Evolutionary conservation across 1,140 invertebrate species (phyloP).

Genomic region (Eriosoma lanigerum): DNA sequence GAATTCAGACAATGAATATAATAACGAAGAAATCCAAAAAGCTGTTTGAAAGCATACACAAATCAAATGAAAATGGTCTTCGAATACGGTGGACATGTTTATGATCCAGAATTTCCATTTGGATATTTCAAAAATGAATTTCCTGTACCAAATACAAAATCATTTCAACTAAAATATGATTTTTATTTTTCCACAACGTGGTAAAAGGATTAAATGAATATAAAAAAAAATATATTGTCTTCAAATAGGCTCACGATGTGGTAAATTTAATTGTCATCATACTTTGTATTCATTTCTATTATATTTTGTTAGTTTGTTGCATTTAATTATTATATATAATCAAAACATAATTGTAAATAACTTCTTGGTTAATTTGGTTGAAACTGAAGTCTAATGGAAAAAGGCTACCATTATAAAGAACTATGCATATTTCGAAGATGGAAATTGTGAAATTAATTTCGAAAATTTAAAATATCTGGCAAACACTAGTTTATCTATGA

Average conservation of each 20-base stretch:
- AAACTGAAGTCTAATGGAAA: slow-evolving; percentile 5
- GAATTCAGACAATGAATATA: neutral
- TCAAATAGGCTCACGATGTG: slow-evolving; percentile 1
- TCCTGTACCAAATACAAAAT: neutral
- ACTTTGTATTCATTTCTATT: too few species aligned
- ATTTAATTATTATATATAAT: too few species aligned
- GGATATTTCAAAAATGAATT: slow-evolving; percentile 10
- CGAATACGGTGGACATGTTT: slow-evolving; percentile 14
- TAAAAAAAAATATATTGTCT: neutral
- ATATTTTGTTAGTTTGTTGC: too few species aligned
- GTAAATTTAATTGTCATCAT: neutral
- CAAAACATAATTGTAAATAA: too few species aligned
- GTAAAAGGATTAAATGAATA: neutral
- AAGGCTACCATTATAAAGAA: neutral
- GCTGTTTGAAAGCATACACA: neutral
- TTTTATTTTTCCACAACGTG: neutral
- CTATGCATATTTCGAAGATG: neutral
- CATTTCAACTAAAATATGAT: neutral
- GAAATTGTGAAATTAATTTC: slow-evolving; percentile 10
- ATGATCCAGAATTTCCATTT: neutral
- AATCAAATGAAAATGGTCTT: neutral
- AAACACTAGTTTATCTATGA: neutral
- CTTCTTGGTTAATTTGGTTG: neutral
- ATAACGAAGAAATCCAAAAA: slow-evolving; percentile 6
- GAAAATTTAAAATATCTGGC: neutral